A percentile compares a stretch with the other conserved stretches of the same genome.
phyloP scores from a whole-genome alignment of 2,888 invertebrate genomes.

The Timema podura region DNA sequence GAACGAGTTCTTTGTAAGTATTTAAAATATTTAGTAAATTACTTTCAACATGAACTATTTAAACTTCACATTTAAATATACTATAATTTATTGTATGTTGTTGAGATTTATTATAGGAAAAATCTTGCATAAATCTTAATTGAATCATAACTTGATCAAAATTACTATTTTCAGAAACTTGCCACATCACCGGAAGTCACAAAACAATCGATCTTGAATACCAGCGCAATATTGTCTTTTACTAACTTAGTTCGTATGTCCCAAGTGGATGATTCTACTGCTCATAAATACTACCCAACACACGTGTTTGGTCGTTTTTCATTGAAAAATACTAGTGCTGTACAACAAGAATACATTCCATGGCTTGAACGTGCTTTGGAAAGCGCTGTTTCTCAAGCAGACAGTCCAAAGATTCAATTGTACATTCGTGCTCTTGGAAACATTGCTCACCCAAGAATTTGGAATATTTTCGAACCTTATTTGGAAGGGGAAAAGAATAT shows the following conservation, averaged over 20 bases:
- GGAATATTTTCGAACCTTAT: conserved; percentile 61
- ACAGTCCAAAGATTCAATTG: conserved; percentile 56
- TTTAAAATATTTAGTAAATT: neutral
- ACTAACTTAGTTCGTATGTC: conserved; percentile 57
- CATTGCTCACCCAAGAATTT: conserved; percentile 57
- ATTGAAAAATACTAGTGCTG: conserved; percentile 52
- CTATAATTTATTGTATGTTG: too few species aligned
- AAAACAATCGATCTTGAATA: conserved; percentile 51
- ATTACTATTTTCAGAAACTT: conserved; percentile 43
- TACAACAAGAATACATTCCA: conserved; percentile 52
- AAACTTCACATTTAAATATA: too few species aligned
- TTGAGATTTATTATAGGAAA: too few species aligned
- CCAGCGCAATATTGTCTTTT: conserved; percentile 56
- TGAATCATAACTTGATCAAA: neutral
- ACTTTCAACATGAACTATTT: too few species aligned
- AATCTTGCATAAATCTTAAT: too few species aligned
- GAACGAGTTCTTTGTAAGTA: conserved; percentile 54
- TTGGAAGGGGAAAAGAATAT: conserved; percentile 58
- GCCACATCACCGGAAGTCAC: conserved; percentile 52
- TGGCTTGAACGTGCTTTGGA: conserved; percentile 53
- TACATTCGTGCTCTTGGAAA: conserved; percentile 63
- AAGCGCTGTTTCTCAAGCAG: conserved; percentile 50
- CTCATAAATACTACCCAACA: conserved; percentile 59
- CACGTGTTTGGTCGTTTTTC: conserved; percentile 60
- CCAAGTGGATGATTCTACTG: conserved; percentile 55